A percentile compares a stretch with the other conserved stretches of the same genome.
Conservation (phyloP, 2,113 vertebrate genomes). For the Passer domesticus region DNA sequence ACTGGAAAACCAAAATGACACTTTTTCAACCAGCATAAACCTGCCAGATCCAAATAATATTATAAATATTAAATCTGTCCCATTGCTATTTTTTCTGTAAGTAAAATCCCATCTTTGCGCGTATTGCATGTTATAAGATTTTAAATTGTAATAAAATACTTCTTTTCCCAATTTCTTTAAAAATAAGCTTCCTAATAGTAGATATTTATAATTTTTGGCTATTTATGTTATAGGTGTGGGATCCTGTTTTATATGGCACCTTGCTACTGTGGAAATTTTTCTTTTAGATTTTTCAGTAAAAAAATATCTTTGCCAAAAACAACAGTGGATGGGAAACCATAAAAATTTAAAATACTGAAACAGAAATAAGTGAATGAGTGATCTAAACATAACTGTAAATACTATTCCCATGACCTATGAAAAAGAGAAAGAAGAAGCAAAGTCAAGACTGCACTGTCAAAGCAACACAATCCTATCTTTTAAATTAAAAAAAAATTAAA, state of each 20-base stretch:
- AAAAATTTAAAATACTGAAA: slow-evolving; percentile 71
- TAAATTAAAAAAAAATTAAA: slow-evolving; percentile 19
- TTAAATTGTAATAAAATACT: slow-evolving; percentile 54
- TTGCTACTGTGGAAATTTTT: slow-evolving; percentile 66
- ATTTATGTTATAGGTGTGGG: slow-evolving; percentile 68
- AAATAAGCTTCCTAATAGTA: slow-evolving; percentile 63
- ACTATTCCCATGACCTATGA: slow-evolving; percentile 68
- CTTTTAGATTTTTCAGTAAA: slow-evolving; percentile 49
- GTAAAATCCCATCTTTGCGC: slow-evolving; percentile 21
- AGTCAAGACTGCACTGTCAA: not conserved
- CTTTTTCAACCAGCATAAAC: slow-evolving; percentile 5
- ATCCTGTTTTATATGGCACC: slow-evolving; percentile 79
- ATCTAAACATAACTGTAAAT: slow-evolving; percentile 64
- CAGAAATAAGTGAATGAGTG: slow-evolving; percentile 65
- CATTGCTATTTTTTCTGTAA: slow-evolving; percentile 22
- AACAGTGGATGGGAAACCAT: slow-evolving; percentile 71
- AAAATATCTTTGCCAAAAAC: slow-evolving; percentile 65
- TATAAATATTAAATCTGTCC: slow-evolving; percentile 15
- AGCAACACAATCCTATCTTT: not conserved
- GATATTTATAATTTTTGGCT: slow-evolving; percentile 70
- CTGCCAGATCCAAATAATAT: slow-evolving; percentile 8
- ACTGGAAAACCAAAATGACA: slow-evolving; percentile 7
- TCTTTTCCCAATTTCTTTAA: slow-evolving; percentile 56
- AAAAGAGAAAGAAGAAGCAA: slow-evolving; percentile 22
- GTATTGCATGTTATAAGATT: slow-evolving; percentile 46